Evolutionary conservation across 1,140 invertebrate species (phyloP), one percentile per base, ranked within the genome.

Genomic region (Zaprionus gabonicus): DNA sequence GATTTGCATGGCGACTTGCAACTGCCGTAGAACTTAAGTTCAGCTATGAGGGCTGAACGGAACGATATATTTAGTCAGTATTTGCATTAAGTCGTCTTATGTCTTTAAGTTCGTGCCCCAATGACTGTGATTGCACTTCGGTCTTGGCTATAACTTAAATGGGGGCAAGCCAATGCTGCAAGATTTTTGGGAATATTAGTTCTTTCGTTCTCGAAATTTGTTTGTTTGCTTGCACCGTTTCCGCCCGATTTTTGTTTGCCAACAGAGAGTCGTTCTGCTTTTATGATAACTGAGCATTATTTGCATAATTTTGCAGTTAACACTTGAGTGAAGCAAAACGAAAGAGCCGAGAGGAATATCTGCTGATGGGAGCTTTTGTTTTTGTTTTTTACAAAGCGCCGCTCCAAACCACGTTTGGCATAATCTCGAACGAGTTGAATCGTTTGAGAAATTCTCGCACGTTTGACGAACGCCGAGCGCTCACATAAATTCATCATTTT

Each of bases 401-500:
- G 49, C 13, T 34, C 25, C 41, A 49, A 49, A 34, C 27, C 34
- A 13, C 57, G n/a, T 13, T 28, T 44, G 41, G 17, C 36, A 13
- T 9, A 25, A 59, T 44, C 56, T 64, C 17, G 75, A 79, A 79
- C 62, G 66, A 70, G 69, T 68, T 76, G 70, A 59, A 62, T 71
- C 75, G 81, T 53, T 76, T 72, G 60, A 71, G 78, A 75, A 88
- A 88, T 88, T 88, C 85, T 85, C 72, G 85, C 85, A 88, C 85
- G 85, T 88, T 77, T 80, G 57, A 53, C 70, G 65, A 34, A 17
- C 75, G 38, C 41, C 55, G 62, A 58, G 69, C 44, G 57, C 70
- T 80, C 73, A 72, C 71, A 90, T 88, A 88, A 90, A 88, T 88
- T 85, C 76, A 90, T 88, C 85, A 88, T 88, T 88, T 88, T 88